Percentiles rank a stretch among this genome's conserved stretches.
These are phyloP conservation scores for Gorilla gorilla DNA, from an alignment of 2,113 vertebrate species.

Conservation along the genomic window DNA sequence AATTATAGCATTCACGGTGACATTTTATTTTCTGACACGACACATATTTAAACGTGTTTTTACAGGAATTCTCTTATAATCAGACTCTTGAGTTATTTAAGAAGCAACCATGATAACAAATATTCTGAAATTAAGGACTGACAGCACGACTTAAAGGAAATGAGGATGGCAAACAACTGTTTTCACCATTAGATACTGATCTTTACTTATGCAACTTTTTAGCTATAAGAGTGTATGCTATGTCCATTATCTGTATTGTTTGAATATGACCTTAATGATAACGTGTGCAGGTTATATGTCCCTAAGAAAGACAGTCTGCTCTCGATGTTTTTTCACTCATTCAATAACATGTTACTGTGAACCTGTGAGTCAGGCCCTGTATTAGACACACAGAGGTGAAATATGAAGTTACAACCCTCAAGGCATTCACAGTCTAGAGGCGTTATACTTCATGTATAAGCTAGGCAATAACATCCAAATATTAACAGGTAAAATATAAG, in stretches of 20 bases:
- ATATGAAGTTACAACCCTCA: not conserved
- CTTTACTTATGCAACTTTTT: not conserved
- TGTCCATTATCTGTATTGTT: not conserved
- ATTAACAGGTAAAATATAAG: not conserved
- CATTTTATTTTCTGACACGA: conserved; percentile 48
- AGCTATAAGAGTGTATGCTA: not conserved
- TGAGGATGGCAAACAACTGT: not conserved
- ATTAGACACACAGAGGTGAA: not conserved
- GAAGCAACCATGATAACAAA: conserved; percentile 29
- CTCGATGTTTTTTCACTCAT: not conserved
- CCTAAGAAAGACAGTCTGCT: not conserved
- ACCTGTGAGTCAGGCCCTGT: not conserved
- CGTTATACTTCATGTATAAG: not conserved
- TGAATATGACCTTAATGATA: not conserved
- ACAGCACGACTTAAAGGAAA: conserved; percentile 10
- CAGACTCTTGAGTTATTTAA: conserved; percentile 62
- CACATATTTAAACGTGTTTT: conserved; percentile 57
- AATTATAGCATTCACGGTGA: conserved; percentile 50
- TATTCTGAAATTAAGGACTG: conserved; percentile 34
- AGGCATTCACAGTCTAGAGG: not conserved
- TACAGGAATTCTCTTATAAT: conserved; percentile 51
- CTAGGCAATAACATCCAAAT: not conserved
- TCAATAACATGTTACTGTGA: not conserved
- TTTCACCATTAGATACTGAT: not conserved
- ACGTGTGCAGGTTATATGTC: not conserved